Evolutionary conservation across 1,140 invertebrate species (phyloP).

Genomic region (Caenorhabditis remanei): DNA sequence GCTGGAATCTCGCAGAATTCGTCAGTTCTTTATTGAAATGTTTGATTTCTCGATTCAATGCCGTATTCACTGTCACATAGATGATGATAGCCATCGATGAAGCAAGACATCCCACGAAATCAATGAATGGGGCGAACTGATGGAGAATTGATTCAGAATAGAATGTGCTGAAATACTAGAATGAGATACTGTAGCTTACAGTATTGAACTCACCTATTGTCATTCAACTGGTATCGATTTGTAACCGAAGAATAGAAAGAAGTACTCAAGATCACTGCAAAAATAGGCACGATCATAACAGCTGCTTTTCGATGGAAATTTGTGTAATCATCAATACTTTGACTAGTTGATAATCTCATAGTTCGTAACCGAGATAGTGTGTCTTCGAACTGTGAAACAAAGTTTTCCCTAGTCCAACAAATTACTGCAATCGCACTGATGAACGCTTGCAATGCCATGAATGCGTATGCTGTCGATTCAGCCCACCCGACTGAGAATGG

Average conservation of each 20-base stretch:
- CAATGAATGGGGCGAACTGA: constrained; percentile 33
- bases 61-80: constrained; percentile 23
- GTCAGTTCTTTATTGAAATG: constrained; percentile 51
- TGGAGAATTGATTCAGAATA: constrained; percentile 30
- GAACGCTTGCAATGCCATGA: neutral
- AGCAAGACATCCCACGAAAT: constrained; percentile 20
- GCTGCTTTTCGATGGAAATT: constrained; percentile 36
- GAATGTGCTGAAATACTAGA: neutral
- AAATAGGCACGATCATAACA: constrained; percentile 10
- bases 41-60: constrained; percentile 46
- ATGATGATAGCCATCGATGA: neutral
- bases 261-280: neutral
- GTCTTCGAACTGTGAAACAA: constrained; percentile 42
- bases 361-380: constrained; percentile 20
- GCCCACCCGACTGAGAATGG: constrained; percentile 20
- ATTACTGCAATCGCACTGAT: constrained; percentile 14
- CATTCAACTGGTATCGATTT: constrained; percentile 2
- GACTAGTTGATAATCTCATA: constrained; percentile 28
- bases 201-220: neutral
- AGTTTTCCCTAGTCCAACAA: constrained; percentile 17
- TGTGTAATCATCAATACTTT: constrained; percentile 32
- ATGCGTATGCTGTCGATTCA: constrained; percentile 25
- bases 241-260: constrained; percentile 38
- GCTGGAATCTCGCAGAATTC: constrained; percentile 28
- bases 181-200: neutral